Percentiles rank a stretch among this genome's conserved stretches.
These are phyloP conservation scores for Ditylenchus weischeri DNA, from an alignment of 2,888 invertebrate species.

Conservation along the genomic window DNA sequence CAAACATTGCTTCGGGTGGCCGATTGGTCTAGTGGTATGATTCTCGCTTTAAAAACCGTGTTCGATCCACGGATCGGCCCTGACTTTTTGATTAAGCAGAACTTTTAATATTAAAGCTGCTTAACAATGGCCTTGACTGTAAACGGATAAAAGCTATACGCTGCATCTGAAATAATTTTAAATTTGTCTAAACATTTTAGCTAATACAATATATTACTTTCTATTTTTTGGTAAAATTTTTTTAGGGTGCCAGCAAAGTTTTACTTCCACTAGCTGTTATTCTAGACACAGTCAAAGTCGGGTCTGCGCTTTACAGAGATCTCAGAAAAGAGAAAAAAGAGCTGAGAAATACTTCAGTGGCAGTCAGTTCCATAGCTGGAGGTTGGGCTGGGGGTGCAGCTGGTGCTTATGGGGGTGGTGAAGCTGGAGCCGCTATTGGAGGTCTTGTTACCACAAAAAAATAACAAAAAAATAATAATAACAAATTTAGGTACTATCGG, in stretches of 20 bases:
- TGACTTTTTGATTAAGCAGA: conserved; percentile 8
- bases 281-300: background rate
- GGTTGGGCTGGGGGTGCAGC: conserved; percentile 6
- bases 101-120: too few relatives aligned
- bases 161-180: too few relatives aligned
- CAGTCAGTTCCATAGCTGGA: conserved; percentile 6
- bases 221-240: too few relatives aligned
- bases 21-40: conserved; percentile 54
- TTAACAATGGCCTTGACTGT: too few relatives aligned
- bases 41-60: conserved; percentile 57
- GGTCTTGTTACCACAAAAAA: background rate
- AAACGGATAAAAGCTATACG: too few relatives aligned
- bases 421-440: conserved; percentile 3
- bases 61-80: conserved; percentile 51
- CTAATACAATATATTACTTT: too few relatives aligned
- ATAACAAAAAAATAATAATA: background rate
- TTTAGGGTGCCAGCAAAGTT: conserved; percentile 7
- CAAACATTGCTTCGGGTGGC: background rate
- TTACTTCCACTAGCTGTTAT: background rate
- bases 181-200: too few relatives aligned
- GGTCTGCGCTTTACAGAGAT: conserved; percentile 5
- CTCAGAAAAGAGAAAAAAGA: conserved; percentile 4
- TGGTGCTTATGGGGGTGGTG: conserved; percentile 1
- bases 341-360: background rate
- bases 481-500: background rate